These are phyloP conservation scores for Dendronephthya gigantea DNA, from an alignment of 64 coral and sea anemone species.

Conservation along the genomic window DNA sequence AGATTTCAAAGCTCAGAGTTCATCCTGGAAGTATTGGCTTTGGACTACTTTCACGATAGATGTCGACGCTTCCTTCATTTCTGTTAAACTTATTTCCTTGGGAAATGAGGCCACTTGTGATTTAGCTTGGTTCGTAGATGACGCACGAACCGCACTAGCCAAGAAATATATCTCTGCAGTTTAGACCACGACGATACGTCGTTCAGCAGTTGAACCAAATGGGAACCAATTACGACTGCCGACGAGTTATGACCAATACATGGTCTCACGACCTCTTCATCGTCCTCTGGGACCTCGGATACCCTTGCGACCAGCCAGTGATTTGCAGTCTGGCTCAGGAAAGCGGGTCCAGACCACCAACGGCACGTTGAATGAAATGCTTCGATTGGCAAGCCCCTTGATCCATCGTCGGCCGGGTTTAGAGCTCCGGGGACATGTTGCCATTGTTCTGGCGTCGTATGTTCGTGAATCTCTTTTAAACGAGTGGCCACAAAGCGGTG, in stretches of 20 bases:
- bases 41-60: background rate
- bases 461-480: background rate
- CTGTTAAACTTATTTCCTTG: background rate
- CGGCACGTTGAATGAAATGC: background rate
- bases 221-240: no score
- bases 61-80: background rate
- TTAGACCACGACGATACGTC: background rate
- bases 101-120: background rate
- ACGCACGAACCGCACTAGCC: background rate
- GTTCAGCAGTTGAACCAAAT: background rate
- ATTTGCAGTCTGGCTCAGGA: background rate
- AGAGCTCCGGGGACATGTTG: background rate
- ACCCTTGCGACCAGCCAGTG: background rate
- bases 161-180: background rate
- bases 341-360: background rate
- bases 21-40: background rate
- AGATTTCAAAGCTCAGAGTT: no score
- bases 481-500: background rate
- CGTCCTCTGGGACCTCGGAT: background rate
- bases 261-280: background rate
- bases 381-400: background rate
- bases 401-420: background rate
- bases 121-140: background rate
- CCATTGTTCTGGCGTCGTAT: background rate
- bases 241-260: background rate